Percentiles rank a stretch among this genome's conserved stretches.
phyloP scores from a whole-genome alignment of 2,797 vertebrate species.

The Esox masquinongy region DNA sequence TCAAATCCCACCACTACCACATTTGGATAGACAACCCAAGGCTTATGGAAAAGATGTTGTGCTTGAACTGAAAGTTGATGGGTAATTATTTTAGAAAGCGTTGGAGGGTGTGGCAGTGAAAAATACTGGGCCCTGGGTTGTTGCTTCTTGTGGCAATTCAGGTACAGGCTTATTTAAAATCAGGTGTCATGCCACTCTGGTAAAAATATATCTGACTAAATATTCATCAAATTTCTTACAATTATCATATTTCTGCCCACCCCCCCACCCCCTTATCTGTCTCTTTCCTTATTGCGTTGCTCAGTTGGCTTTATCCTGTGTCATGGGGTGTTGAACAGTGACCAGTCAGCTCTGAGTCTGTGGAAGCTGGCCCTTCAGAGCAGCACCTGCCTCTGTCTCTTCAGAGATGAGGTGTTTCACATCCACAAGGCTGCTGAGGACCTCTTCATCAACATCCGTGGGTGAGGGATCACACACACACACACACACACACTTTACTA shows the following conservation, averaged over 20 bases:
- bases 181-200: background rate
- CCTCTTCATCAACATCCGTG: conserved; percentile 96
- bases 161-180: background rate
- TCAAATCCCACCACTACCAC: too few relatives aligned
- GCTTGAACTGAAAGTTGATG: too few relatives aligned
- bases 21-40: too few relatives aligned
- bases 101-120: too few relatives aligned
- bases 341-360: conserved; percentile 88
- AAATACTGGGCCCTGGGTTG: too few relatives aligned
- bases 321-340: conserved; percentile 90
- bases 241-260: conserved; percentile 56
- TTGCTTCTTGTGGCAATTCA: background rate
- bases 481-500: too few relatives aligned
- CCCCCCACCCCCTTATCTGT: conserved; percentile 17
- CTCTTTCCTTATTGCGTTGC: background rate
- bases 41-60: too few relatives aligned
- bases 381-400: conserved; percentile 96
- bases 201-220: background rate
- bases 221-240: background rate
- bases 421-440: conserved; percentile 98
- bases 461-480: conserved; percentile 72
- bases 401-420: conserved; percentile 97
- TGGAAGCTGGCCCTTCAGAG: conserved; percentile 98
- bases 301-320: conserved; percentile 97
- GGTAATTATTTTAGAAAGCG: too few relatives aligned